phyloP scores from a whole-genome alignment of 2,113 vertebrate species.

The Glaucomys volans region DNA sequence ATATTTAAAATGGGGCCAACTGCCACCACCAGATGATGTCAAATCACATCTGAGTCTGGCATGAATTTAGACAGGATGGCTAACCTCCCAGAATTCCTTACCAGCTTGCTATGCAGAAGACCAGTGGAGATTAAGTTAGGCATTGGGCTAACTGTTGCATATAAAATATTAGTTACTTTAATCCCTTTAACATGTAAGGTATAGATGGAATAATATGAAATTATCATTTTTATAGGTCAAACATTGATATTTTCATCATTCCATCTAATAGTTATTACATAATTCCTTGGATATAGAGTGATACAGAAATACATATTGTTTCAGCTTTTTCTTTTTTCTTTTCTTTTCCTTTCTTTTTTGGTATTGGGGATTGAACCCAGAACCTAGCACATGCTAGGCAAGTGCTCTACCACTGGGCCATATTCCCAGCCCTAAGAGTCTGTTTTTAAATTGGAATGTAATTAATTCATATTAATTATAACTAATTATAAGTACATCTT shows the following conservation, averaged over 20 bases:
- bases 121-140: slow-evolving; percentile 13
- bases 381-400: too few relatives aligned
- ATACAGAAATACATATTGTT: not conserved
- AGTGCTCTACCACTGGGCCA: too few relatives aligned
- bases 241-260: not conserved
- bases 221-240: not conserved
- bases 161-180: not conserved
- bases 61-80: not conserved
- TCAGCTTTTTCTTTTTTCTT: not conserved
- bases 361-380: too few relatives aligned
- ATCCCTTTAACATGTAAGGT: not conserved
- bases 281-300: not conserved
- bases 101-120: not conserved
- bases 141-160: slow-evolving; percentile 13
- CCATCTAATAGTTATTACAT: not conserved
- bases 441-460: slow-evolving; percentile 17
- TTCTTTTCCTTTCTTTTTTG: not conserved
- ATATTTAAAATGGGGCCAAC: not conserved
- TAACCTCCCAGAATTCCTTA: slow-evolving; percentile 59
- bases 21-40: slow-evolving; percentile 75
- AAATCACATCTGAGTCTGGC: slow-evolving; percentile 58
- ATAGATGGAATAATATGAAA: slow-evolving; percentile 12
- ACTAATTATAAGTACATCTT: not conserved
- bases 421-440: not conserved
- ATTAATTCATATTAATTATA: not conserved